Percentiles rank a stretch among this genome's conserved stretches.
Conservation (phyloP, 2,888 invertebrate species). For the Fragum fragum region DNA sequence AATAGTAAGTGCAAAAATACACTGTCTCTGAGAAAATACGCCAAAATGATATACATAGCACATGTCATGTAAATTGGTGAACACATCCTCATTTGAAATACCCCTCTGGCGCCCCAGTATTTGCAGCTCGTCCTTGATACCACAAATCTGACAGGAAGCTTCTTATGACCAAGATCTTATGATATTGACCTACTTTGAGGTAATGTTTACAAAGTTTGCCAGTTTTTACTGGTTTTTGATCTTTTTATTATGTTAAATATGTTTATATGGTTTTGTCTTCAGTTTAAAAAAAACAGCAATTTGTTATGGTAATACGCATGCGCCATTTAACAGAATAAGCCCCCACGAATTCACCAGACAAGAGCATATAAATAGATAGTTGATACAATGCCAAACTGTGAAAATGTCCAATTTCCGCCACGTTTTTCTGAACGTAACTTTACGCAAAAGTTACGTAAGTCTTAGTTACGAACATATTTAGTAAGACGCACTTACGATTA, state of each 20-base stretch:
- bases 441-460: no score
- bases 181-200: not conserved
- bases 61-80: not conserved
- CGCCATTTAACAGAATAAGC: not conserved
- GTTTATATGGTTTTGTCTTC: not conserved
- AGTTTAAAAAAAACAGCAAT: not conserved
- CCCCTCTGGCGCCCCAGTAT: not conserved
- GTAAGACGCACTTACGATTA: no score
- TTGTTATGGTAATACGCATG: not conserved
- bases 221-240: not conserved
- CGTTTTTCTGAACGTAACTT: no score
- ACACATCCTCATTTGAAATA: not conserved
- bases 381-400: no score
- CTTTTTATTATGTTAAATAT: not conserved
- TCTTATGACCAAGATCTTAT: not conserved
- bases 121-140: not conserved
- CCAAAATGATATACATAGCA: not conserved
- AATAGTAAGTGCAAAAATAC: not conserved
- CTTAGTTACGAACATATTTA: no score
- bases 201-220: not conserved
- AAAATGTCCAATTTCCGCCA: no score
- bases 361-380: no score
- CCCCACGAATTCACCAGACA: conserved; percentile 3
- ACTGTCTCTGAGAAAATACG: not conserved
- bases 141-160: conserved; percentile 3